These are phyloP conservation scores for Lasioglossum oenotherae DNA, from an alignment of 2,888 invertebrate species.

Conservation along the genomic window DNA sequence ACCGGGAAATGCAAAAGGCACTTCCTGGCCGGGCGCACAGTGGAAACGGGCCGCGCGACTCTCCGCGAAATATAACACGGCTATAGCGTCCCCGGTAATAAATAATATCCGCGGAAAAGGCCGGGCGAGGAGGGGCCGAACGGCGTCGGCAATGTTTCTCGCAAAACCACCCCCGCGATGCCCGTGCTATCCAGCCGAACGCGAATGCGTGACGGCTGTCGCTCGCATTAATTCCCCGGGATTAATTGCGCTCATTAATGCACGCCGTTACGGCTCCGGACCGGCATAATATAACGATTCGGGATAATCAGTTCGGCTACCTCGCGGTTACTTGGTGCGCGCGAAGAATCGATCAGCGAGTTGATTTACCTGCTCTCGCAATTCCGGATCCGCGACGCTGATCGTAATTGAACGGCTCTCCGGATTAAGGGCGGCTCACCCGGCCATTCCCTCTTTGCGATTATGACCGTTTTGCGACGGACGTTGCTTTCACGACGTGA, in stretches of 20 bases:
- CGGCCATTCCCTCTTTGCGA: neutral
- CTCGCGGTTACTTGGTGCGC: neutral
- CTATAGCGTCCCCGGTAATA: conserved; percentile 30
- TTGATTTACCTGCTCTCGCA: neutral
- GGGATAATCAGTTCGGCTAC: conserved; percentile 25
- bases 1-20: conserved; percentile 59
- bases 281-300: conserved; percentile 33
- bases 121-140: conserved; percentile 31
- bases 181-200: neutral
- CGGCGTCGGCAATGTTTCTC: conserved; percentile 37
- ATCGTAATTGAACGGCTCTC: neutral
- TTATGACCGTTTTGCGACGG: neutral
- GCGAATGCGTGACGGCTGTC: conserved; percentile 67
- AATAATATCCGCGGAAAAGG: conserved; percentile 55
- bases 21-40: conserved; percentile 32
- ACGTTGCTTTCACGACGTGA: neutral
- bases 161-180: neutral
- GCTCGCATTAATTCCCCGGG: conserved; percentile 73
- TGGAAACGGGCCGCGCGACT: conserved; percentile 39
- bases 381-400: neutral
- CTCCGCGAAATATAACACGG: conserved; percentile 51
- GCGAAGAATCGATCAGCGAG: conserved; percentile 11
- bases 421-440: neutral
- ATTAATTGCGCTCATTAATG: conserved; percentile 78
- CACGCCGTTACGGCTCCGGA: conserved; percentile 36